phyloP scores from a whole-genome alignment of 2,888 invertebrate species.

The Macropis europaea region DNA sequence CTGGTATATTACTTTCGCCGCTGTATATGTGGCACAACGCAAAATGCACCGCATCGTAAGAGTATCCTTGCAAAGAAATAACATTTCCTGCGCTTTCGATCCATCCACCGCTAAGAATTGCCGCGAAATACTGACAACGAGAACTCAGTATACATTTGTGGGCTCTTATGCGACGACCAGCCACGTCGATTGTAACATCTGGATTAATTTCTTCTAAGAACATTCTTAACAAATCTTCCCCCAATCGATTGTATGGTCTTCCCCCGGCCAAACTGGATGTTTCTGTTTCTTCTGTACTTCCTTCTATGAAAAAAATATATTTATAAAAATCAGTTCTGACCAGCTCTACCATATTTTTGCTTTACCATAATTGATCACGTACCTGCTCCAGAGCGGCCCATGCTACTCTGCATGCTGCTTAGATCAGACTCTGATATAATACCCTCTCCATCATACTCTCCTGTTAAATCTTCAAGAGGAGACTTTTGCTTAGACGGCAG shows the following conservation, averaged over 20 bases:
- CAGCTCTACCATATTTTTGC: not conserved
- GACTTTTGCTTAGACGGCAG: slow-evolving; percentile 74
- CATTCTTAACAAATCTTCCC: slow-evolving; percentile 94
- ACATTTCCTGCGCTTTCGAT: slow-evolving; percentile 90
- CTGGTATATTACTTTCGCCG: slow-evolving; percentile 93
- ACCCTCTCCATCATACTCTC: slow-evolving; percentile 73
- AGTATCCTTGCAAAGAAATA: slow-evolving; percentile 91
- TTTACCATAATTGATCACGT: not conserved
- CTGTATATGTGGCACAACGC: slow-evolving; percentile 96
- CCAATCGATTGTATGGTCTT: slow-evolving; percentile 82
- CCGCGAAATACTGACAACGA: slow-evolving; percentile 95
- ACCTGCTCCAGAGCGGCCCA: slow-evolving; percentile 80
- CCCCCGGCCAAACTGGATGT: slow-evolving; percentile 76
- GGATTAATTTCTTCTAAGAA: slow-evolving; percentile 94
- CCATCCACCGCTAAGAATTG: slow-evolving; percentile 93
- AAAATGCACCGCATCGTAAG: slow-evolving; percentile 93
- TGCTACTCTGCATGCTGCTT: slow-evolving; percentile 81
- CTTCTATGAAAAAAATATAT: slow-evolving; percentile 65
- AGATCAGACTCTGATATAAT: slow-evolving; percentile 80
- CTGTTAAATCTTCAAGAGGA: slow-evolving; percentile 72
- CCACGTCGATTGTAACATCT: slow-evolving; percentile 92
- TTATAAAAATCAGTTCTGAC: not conserved
- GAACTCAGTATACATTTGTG: slow-evolving; percentile 96
- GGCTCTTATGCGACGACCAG: slow-evolving; percentile 90
- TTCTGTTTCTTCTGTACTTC: slow-evolving; percentile 81